A percentile compares a stretch with the other conserved stretches of the same genome.
Conservation (phyloP, 2,113 vertebrate species). For the Xenopus laevis region DNA sequence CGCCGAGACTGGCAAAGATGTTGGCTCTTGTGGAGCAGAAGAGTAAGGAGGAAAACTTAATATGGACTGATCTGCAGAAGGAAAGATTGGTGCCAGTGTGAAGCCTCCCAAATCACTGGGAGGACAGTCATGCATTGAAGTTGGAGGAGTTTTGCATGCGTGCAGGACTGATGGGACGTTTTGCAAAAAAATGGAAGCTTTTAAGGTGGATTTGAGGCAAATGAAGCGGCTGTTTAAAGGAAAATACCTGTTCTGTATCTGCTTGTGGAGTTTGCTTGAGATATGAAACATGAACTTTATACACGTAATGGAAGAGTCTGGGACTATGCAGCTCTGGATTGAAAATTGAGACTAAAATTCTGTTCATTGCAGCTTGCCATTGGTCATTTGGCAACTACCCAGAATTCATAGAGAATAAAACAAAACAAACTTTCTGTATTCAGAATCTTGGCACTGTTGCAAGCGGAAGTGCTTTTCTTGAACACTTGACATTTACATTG, state of each 20-base stretch:
- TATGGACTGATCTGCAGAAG: constrained; percentile 37
- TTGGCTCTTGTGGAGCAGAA: constrained; percentile 57
- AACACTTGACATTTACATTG: background rate
- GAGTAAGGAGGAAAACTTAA: constrained; percentile 48
- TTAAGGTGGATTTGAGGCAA: constrained; percentile 31
- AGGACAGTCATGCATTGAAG: constrained; percentile 49
- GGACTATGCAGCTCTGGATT: constrained; percentile 11
- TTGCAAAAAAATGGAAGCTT: constrained; percentile 41
- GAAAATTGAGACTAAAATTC: background rate
- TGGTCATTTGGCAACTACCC: background rate
- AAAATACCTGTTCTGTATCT: constrained; percentile 16
- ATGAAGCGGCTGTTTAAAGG: background rate
- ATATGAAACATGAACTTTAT: constrained; percentile 18
- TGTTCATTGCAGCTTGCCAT: constrained; percentile 1
- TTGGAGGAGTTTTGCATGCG: constrained; percentile 55
- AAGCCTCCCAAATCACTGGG: constrained; percentile 46
- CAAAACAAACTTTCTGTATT: background rate
- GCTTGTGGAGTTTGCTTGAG: constrained; percentile 42
- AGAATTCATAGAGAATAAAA: background rate
- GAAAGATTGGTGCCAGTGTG: constrained; percentile 44
- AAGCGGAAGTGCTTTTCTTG: background rate
- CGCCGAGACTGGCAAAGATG: constrained; percentile 64
- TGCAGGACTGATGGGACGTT: background rate
- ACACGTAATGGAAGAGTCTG: constrained; percentile 27
- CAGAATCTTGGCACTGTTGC: background rate